Base-by-base conservation (phyloP, 2,113 vertebrate genomes). In the Tetrax tetrax region DNA sequence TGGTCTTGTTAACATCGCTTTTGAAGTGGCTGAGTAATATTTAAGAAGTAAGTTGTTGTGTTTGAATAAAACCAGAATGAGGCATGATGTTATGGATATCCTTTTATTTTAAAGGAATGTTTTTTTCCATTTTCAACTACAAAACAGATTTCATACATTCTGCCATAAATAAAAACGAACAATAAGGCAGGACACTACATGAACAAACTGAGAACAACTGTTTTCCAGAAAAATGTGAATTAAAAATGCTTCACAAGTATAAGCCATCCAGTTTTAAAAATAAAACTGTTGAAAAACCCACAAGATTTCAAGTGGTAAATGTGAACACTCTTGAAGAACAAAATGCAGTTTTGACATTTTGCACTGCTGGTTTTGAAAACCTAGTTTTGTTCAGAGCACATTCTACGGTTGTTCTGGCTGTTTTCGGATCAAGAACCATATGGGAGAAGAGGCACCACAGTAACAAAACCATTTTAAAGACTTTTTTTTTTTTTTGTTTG, bases 231-330 rank as follows among this genome's bases (percentile, higher is more conserved):
- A 98, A 98, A 94, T 93, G 98, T 98, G 98, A 98, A 98, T 98
- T 99, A 98, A 98, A 98, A 99, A 98, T 97, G 98, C 98, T 99
- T 98, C 98, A 99, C 98, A 99, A 98, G 97, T 98, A 98, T 98
- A 98, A 98, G 98, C 98, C 98, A 98, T 98, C 98, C 98, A 99
- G 98, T 99, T 99, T 99, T 99, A 98, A 99, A 99, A 99, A 99
- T 98, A 99, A 99, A 99, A 99, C 98, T 98, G 98, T 98, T 98
- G 98, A 97, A 98, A 97, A 97, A 98, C 97, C 98, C 98, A 96
- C 96, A 96, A 95, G 92, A 98, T 98, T 98, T 98, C 98, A 98
- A 97, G 98, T 60, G 97, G 97, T 96, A 86, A 89, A 96, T 83
- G 94, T 95, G 94, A 95, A 97, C 97, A 98, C 96, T 97, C 88